These are phyloP conservation scores for Drosophila rhopaloa DNA, from an alignment of 1,140 invertebrate genomes.

Conservation along the genomic window DNA sequence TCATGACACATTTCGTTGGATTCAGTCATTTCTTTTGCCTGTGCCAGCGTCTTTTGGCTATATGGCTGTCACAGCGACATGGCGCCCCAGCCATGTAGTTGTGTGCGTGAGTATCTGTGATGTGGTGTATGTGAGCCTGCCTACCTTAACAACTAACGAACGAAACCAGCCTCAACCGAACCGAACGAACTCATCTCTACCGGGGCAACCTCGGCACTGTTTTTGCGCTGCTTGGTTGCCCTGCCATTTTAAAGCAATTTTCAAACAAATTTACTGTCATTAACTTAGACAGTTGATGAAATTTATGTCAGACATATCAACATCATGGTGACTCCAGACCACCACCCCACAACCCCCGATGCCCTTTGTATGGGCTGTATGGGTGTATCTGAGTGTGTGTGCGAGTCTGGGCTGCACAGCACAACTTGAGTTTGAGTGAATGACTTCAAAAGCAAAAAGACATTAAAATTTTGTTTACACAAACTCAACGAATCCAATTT, in stretches of 20 bases:
- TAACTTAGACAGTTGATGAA: constrained; percentile 83
- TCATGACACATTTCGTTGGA: constrained; percentile 82
- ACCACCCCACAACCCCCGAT: neutral
- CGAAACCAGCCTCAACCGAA: constrained; percentile 13
- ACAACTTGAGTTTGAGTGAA: constrained; percentile 75
- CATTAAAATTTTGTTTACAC: constrained; percentile 83
- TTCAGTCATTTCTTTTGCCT: constrained; percentile 77
- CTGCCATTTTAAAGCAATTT: constrained; percentile 83
- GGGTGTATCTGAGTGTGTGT: constrained; percentile 30
- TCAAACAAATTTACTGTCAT: constrained; percentile 84
- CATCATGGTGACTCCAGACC: constrained; percentile 61
- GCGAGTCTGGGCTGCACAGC: constrained; percentile 48
- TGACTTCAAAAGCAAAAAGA: constrained; percentile 83
- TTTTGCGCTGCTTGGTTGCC: constrained; percentile 77
- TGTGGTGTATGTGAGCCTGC: constrained; percentile 19
- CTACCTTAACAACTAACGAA: constrained; percentile 64
- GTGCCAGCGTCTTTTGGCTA: constrained; percentile 62
- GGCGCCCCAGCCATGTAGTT: constrained; percentile 56
- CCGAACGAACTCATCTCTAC: constrained; percentile 13
- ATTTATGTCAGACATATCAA: constrained; percentile 83
- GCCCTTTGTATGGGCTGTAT: constrained; percentile 57
- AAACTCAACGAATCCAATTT: constrained; percentile 83
- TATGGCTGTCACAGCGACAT: constrained; percentile 75
- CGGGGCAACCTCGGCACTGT: constrained; percentile 32
- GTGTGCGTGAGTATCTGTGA: constrained; percentile 25